Base-by-base conservation (phyloP, 2,888 invertebrate genomes). In the Polydrusus tereticollis region DNA sequence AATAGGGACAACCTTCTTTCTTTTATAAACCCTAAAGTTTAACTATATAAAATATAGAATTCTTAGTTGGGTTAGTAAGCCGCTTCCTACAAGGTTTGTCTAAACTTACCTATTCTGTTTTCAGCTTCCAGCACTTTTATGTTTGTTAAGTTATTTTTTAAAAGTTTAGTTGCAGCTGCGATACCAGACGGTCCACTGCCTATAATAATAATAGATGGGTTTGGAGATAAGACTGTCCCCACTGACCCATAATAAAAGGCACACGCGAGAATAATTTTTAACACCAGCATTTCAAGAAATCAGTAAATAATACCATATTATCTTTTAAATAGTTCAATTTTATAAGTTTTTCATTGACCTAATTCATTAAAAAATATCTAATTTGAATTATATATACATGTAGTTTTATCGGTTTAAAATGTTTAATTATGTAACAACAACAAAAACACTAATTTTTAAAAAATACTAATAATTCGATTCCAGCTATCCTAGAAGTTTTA, bases 141-240 rank as follows among this genome's bases (percentile, higher is more conserved):
- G 78, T 88, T 84, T 36, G 81, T 79, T 10, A 87, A 80, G 21
- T 86, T 86, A 76, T 83, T 83, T 76, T 87, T 83, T 7, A 86
- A 73, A n/a, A 90, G 79, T 70, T 83, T 83, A 12, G 85, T 82
- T 12, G 88, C 89, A 21, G 89, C 88, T 14, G 89, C 87, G 52
- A 89, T 84, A n/a, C 75, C 75, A 20, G 75, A 57, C 52, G 75
- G 41, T 52, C 75, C 75, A 47, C 71, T 55, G 8, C 75, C 75
- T 16, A 75, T 47, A 8, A 75, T 63, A 58, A 75, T 47, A 6
- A 75, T 68, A 41, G 69, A 70, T 8, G 72, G 72, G 21, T 26
- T 55, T 20, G 64, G n/a, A 12, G 52, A 18, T 26, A 14, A 14
- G 18, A 16, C 43, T 43, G 23, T 20, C 14, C 59, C 59, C 14